Evolutionary conservation across 2,797 vertebrate genomes (phyloP).

Genomic region (Melopsittacus undulatus): DNA sequence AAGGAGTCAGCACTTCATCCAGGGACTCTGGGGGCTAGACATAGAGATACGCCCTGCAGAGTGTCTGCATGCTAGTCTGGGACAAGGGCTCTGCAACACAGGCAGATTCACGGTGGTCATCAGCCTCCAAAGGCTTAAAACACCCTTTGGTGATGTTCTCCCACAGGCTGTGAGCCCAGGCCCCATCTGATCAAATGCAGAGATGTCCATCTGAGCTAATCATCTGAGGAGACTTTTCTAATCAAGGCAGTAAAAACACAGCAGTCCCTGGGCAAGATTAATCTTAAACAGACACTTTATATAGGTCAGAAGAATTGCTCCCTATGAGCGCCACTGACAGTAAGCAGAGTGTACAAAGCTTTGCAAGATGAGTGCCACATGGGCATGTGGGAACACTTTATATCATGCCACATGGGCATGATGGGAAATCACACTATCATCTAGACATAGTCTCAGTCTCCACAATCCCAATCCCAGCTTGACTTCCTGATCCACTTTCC

Average conservation of each 20-base stretch:
- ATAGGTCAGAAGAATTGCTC: not conserved
- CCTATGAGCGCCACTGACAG: not conserved
- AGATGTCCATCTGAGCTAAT: not conserved
- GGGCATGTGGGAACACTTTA: too few species aligned
- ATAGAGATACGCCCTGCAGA: not conserved
- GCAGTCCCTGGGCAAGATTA: not conserved
- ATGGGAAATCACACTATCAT: not conserved
- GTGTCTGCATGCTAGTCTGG: not conserved
- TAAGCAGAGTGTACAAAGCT: not conserved
- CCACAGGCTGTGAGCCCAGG: rapidly evolving
- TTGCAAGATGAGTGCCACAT: not conserved
- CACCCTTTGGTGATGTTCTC: not conserved
- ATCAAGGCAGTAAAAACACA: not conserved
- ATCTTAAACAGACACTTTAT: not conserved
- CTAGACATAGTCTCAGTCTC: not conserved
- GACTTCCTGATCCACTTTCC: not conserved
- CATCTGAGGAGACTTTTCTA: not conserved
- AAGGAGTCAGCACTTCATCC: not conserved
- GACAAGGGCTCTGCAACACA: not conserved
- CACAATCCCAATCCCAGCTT: not conserved
- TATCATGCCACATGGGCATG: not conserved
- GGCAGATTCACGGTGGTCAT: not conserved
- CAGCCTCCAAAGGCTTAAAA: not conserved
- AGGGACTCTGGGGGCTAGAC: not conserved
- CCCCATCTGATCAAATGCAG: not conserved